Conservation (phyloP, 1,140 invertebrate genomes). For the Andricus grossulariae region DNA sequence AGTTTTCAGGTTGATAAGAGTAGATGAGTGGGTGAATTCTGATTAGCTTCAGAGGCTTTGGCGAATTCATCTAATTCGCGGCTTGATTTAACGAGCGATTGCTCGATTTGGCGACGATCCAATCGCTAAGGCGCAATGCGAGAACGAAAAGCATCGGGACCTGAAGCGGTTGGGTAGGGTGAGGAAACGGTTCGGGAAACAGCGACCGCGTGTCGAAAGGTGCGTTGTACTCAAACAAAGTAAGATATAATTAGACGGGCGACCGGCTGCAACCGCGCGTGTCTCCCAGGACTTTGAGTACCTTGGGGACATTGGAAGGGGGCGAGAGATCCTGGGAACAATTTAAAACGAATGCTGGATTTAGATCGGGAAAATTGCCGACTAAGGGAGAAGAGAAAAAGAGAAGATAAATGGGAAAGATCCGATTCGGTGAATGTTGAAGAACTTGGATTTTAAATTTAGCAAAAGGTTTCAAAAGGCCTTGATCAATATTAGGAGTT, state of each 20-base stretch:
- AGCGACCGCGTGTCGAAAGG: slow-evolving; percentile 66
- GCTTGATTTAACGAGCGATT: no score
- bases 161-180: slow-evolving; percentile 47
- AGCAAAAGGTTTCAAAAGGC: not conserved
- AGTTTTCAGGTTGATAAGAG: not conserved
- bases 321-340: no score
- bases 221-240: slow-evolving; percentile 76
- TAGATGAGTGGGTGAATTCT: not conserved
- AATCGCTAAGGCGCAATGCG: slow-evolving; percentile 49
- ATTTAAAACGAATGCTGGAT: no score
- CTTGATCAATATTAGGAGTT: not conserved
- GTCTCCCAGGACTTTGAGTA: slow-evolving; percentile 18
- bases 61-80: slow-evolving; percentile 54
- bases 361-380: no score
- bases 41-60: slow-evolving; percentile 33
- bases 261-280: slow-evolving; percentile 51
- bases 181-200: slow-evolving; percentile 42
- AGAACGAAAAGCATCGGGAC: not conserved
- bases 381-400: no score
- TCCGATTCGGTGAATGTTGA: no score
- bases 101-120: slow-evolving; percentile 60
- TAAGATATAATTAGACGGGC: slow-evolving; percentile 72
- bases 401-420: no score
- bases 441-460: slow-evolving; percentile 9
- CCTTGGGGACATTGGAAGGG: no score